Base-by-base conservation (phyloP, 2,797 vertebrate genomes). In the Sphaeramia orbicularis region DNA sequence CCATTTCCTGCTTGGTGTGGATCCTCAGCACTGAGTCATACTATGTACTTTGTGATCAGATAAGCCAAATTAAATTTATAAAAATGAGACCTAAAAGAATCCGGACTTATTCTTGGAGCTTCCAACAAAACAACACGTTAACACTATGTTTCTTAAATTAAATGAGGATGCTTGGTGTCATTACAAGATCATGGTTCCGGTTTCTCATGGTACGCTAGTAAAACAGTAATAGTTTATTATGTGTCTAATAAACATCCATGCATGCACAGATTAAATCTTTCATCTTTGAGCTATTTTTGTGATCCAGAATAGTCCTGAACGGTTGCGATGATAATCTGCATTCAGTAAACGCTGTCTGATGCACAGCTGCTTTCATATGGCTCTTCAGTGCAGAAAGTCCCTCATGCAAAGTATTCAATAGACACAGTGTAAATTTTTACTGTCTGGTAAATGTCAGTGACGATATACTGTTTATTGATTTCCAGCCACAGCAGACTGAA, bases 381-480 rank as follows among this genome's bases (percentile, higher is more conserved):
- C 56, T 66, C 27, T 50, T 42, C 7, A 35, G 30, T 14, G 10
- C 24, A 11, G 32, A 37, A 44, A 65, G 43, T 57, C 50, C 27
- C 65, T 73, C n/a, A 66, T 67, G 63, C 64, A 78, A 73, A 71
- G 58, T 81, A 76, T 60, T 18, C 59, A 65, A 53, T 10, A 51
- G 37, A 61, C 45, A 21, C 3, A 2, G 10, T 47, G 52, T 41
- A 42, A 30, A 58, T 75, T 79, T 61, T 80, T 75, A 80, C 48
- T 65, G 59, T 57, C 50, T 53, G 30, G 27, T 67, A 79, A 79
- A 82, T 68, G 68, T 71, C 74, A 56, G 36, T 47, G 38, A 57
- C 32, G 56, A 81, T 61, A 72, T 68, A 78, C 7, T 42, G 24
- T 12, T 15, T 47, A 78, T 71, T 73, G 66, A 81, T 76, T 85